Percentiles rank a stretch among this genome's conserved stretches.
These are phyloP conservation scores for Poeciliopsis infans DNA, from an alignment of 2,797 vertebrate species.

Conservation along the genomic window DNA sequence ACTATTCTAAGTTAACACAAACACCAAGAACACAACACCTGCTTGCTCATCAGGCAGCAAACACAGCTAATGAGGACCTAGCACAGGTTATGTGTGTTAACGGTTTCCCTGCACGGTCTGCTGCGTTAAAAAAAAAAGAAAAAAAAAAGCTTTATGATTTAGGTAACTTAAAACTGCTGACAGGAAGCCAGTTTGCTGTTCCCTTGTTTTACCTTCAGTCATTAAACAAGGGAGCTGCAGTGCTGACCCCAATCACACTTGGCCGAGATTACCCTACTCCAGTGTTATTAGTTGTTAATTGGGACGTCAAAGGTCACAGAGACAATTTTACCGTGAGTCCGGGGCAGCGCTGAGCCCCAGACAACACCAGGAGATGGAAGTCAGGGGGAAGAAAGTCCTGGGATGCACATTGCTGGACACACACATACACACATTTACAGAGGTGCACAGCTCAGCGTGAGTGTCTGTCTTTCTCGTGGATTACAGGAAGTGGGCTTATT, in stretches of 20 bases:
- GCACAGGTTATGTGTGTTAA: conserved; percentile 72
- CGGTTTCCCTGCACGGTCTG: conserved; percentile 53
- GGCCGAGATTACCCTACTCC: conserved; percentile 49
- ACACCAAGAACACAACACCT: conserved; percentile 27
- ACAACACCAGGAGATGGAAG: conserved; percentile 78
- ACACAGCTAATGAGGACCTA: conserved; percentile 56
- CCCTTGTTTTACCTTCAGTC: conserved; percentile 29
- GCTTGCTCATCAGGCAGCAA: conserved; percentile 47
- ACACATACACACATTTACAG: conserved; percentile 68
- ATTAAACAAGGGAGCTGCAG: conserved; percentile 48
- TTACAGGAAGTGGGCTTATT: neutral
- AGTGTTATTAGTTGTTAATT: conserved; percentile 78
- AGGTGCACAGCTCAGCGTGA: conserved; percentile 51
- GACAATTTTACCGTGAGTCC: conserved; percentile 79
- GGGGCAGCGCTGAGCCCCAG: conserved; percentile 74
- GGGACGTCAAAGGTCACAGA: conserved; percentile 57
- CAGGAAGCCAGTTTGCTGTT: conserved; percentile 55
- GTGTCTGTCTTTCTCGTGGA: conserved; percentile 15
- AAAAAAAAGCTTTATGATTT: conserved; percentile 50
- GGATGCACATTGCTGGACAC: conserved; percentile 72
- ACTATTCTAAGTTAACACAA: conserved; percentile 63
- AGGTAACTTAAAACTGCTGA: conserved; percentile 43
- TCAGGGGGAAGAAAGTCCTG: conserved; percentile 79
- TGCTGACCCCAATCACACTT: conserved; percentile 48
- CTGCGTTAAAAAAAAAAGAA: conserved; percentile 57